These are phyloP conservation scores for Coregonus sp. DNA, from an alignment of 2,797 vertebrate genomes.

Conservation along the genomic window DNA sequence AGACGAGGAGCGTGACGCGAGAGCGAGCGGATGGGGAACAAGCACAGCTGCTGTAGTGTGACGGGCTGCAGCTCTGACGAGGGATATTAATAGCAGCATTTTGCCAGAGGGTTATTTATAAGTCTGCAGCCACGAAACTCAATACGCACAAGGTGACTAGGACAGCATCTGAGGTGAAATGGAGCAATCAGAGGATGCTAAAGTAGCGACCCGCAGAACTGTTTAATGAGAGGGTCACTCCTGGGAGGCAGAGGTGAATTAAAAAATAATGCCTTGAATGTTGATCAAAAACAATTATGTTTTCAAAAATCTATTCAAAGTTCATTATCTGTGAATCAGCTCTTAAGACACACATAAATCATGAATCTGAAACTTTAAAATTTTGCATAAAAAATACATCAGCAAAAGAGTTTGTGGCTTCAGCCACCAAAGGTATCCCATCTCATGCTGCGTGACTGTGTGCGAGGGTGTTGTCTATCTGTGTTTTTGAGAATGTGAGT, in stretches of 20 bases:
- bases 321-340: not conserved
- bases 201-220: not conserved
- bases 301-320: not conserved
- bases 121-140: constrained; percentile 33
- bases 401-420: not conserved
- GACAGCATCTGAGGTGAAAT: constrained; percentile 6
- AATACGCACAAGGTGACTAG: constrained; percentile 48
- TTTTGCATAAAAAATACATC: not conserved
- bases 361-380: no score
- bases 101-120: constrained; percentile 51
- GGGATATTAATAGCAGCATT: constrained; percentile 52
- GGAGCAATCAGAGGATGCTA: not conserved
- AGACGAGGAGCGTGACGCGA: constrained; percentile 14
- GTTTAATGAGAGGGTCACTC: not conserved
- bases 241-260: not conserved
- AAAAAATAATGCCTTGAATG: not conserved
- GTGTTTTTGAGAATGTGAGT: not conserved
- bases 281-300: not conserved
- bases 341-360: not conserved
- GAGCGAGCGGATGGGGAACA: constrained; percentile 15
- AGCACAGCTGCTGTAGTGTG: constrained; percentile 44
- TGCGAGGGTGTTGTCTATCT: not conserved
- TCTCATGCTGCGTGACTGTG: not conserved
- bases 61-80: constrained; percentile 46
- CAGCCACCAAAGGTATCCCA: not conserved